Evolutionary conservation across 2,888 invertebrate species (phyloP).

Genomic region (Spilosoma lubricipeda): DNA sequence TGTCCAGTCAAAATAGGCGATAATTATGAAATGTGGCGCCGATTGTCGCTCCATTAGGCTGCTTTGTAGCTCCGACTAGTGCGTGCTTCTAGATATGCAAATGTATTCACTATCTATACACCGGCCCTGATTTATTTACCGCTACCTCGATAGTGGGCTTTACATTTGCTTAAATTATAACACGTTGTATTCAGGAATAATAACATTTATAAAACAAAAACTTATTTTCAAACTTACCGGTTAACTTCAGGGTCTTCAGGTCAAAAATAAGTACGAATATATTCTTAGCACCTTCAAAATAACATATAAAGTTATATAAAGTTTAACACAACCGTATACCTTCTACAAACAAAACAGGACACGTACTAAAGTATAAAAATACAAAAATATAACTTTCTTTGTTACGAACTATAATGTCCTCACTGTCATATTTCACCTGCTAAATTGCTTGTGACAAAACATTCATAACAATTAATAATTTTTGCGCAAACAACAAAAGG

Average conservation of each 20-base stretch:
- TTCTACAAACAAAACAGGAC: slow-evolving; percentile 31
- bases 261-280: not conserved
- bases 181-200: slow-evolving; percentile 25
- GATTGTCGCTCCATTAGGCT: slow-evolving; percentile 81
- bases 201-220: slow-evolving; percentile 11
- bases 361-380: slow-evolving; percentile 48
- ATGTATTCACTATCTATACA: slow-evolving; percentile 59
- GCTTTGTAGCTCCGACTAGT: slow-evolving; percentile 74
- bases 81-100: slow-evolving; percentile 76
- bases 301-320: not conserved
- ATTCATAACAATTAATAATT: slow-evolving; percentile 53
- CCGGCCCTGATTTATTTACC: slow-evolving; percentile 46
- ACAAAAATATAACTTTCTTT: slow-evolving; percentile 55
- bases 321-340: slow-evolving; percentile 21
- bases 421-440: slow-evolving; percentile 41
- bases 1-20: slow-evolving; percentile 83
- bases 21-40: slow-evolving; percentile 84
- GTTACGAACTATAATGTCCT: slow-evolving; percentile 43
- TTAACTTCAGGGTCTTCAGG: not conserved
- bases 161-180: slow-evolving; percentile 31
- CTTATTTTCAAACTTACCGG: slow-evolving; percentile 34
- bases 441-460: slow-evolving; percentile 50
- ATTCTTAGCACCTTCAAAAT: not conserved
- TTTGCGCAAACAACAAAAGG: slow-evolving; percentile 74
- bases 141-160: slow-evolving; percentile 27